A percentile compares a stretch with the other conserved stretches of the same genome.
phyloP scores from a whole-genome alignment of 2,797 vertebrate genomes.

The Phrynocephalus vlangalii region DNA sequence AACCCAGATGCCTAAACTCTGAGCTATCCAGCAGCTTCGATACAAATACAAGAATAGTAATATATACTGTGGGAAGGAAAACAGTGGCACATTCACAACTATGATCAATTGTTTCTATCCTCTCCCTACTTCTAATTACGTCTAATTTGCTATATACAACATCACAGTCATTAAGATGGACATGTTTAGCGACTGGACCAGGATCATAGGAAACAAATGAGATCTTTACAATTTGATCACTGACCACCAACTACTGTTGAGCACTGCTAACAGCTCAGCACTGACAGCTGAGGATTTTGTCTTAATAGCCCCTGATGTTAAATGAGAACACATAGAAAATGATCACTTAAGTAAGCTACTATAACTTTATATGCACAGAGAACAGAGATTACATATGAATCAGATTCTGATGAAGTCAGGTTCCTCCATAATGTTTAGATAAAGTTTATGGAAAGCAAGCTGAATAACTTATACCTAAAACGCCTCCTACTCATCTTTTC shows the following conservation, averaged over 20 bases:
- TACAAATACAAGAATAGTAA: neutral
- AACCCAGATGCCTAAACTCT: no score
- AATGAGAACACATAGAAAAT: neutral
- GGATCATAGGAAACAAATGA: neutral
- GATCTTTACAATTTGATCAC: neutral
- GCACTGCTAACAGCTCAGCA: neutral
- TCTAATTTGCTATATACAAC: neutral
- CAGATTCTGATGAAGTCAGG: neutral
- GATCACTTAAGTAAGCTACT: neutral
- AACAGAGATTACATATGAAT: neutral
- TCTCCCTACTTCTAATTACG: neutral
- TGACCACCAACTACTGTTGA: neutral
- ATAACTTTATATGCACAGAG: neutral
- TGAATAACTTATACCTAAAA: slow-evolving; percentile 11
- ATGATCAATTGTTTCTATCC: neutral
- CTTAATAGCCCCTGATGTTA: neutral
- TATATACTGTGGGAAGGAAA: neutral
- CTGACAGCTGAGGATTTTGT: neutral
- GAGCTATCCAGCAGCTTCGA: neutral
- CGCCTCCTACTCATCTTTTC: neutral
- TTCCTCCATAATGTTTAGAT: neutral
- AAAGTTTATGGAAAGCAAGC: neutral
- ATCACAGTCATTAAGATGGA: neutral
- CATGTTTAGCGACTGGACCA: neutral
- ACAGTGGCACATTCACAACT: neutral